phyloP scores from a whole-genome alignment of 2,113 vertebrate genomes.

The Gymnocephalus cernua region DNA sequence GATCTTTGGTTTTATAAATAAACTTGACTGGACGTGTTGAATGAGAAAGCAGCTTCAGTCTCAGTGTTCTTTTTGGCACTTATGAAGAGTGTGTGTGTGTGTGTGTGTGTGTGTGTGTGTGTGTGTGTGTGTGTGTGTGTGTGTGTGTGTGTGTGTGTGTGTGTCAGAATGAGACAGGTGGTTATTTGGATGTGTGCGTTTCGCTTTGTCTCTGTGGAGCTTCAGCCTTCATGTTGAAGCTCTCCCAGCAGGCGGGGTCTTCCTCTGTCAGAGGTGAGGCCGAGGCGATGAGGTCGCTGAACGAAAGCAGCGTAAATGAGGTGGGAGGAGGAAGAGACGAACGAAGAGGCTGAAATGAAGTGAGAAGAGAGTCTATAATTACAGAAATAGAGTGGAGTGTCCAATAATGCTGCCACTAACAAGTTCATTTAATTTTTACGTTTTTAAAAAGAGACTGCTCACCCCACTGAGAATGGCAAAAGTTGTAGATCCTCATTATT shows the following conservation, averaged over 20 bases:
- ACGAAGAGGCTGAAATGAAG: conserved; percentile 3
- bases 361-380: background rate
- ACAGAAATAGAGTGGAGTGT: background rate
- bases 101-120: conserved; percentile 28
- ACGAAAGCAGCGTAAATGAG: conserved; percentile 88
- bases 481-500: background rate
- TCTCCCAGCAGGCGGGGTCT: conserved; percentile 91
- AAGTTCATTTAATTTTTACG: background rate
- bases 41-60: conserved; percentile 39
- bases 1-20: conserved; percentile 38
- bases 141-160: conserved; percentile 43
- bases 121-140: conserved; percentile 46
- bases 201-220: conserved; percentile 84
- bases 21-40: conserved; percentile 30
- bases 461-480: background rate
- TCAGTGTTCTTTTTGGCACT: conserved; percentile 37
- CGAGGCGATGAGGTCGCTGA: conserved; percentile 89
- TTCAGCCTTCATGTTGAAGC: conserved; percentile 90
- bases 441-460: background rate
- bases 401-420: background rate
- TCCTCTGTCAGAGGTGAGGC: conserved; percentile 90
- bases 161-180: conserved; percentile 33
- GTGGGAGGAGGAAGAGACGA: conserved; percentile 70
- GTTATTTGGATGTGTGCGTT: conserved; percentile 36
- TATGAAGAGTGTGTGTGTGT: conserved; percentile 23